Percentiles rank a stretch among this genome's conserved stretches.
phyloP scores from a whole-genome alignment of 2,888 invertebrate species.

The Alloscopus bannaensis region DNA sequence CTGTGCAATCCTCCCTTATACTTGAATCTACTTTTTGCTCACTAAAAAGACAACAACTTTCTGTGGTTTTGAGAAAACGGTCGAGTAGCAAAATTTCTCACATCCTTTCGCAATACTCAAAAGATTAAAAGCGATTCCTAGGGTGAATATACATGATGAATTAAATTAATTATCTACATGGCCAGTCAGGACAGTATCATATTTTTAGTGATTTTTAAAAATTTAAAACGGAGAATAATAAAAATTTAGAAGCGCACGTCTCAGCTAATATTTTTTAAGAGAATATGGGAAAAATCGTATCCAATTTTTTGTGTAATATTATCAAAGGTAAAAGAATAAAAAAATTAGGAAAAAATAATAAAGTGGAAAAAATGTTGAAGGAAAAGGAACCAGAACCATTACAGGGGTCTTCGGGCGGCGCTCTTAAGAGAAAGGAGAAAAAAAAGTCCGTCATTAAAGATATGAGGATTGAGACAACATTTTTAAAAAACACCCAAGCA shows the following conservation, averaged over 20 bases:
- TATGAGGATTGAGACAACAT: conserved; percentile 32
- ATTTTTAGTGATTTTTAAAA: conserved; percentile 19
- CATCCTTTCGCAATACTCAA: not conserved
- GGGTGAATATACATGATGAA: no score
- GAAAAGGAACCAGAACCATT: conserved; percentile 40
- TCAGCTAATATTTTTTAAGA: conserved; percentile 13
- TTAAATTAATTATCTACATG: conserved; percentile 49
- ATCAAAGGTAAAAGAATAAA: no score
- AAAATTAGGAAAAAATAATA: not conserved
- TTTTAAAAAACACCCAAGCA: conserved; percentile 30
- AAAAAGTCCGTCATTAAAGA: no score
- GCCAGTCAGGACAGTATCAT: conserved; percentile 45
- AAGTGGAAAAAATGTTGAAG: conserved; percentile 1
- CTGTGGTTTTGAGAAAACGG: no score
- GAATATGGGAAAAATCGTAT: no score
- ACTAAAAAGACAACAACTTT: no score
- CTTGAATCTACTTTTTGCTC: no score
- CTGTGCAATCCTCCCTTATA: no score
- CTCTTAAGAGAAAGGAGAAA: conserved; percentile 31
- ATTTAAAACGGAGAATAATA: not conserved
- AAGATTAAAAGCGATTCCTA: no score
- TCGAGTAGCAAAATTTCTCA: conserved; percentile 46
- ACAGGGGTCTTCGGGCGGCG: conserved; percentile 27
- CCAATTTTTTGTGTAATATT: no score
- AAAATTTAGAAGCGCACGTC: conserved; percentile 3